Evolutionary conservation across 2,113 vertebrate genomes (phyloP), one percentile per base, ranked within the genome.

Genomic region (Tympanuchus pallidicinctus): DNA sequence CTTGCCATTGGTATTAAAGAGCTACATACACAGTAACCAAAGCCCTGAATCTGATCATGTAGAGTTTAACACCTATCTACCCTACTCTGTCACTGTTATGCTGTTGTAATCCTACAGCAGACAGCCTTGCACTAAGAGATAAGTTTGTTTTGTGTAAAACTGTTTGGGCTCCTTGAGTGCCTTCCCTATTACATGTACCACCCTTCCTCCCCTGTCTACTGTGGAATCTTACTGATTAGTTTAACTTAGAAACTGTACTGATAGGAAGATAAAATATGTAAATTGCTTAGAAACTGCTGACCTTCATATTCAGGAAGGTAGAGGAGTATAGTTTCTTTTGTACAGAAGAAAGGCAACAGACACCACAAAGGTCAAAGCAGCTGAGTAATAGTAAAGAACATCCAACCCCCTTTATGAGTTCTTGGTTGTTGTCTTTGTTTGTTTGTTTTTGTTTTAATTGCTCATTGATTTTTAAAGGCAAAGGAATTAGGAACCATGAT

Each of bases 171-270:
- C 42, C 72, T 57, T n/a, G 36, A 80, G 86, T 63, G 22, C 40
- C n/a, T 77, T 63, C 10, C 0, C 0, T 64, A 42, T 67, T 75
- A 63, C 0, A 6, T 10, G 56, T 28, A 54, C n/a, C 63, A 11
- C 32, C 25, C 47, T 78, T 71, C 50, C 40, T 70, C 32, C 5
- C 56, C 18, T 27, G 5, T 28, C 32, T 72, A 19, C 30, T 60
- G 12, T 60, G 47, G 15, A 48, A 60, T 89, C 18, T 67, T 20
- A 69, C 57, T 11, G 80, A 3, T 63, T 74, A 77, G 3, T 32
- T 54, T 67, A 89, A 78, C 0, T 78, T 74, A 30, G 4, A 74
- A 22, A 66, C 80, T 61, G 30, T 47, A 36, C 4, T 48, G 19
- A 30, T 3, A 38, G 13, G 17, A 18, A 77, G 13, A 8, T 86